phyloP scores from a whole-genome alignment of 2,113 vertebrate species.

The Pteruthius melanotis region DNA sequence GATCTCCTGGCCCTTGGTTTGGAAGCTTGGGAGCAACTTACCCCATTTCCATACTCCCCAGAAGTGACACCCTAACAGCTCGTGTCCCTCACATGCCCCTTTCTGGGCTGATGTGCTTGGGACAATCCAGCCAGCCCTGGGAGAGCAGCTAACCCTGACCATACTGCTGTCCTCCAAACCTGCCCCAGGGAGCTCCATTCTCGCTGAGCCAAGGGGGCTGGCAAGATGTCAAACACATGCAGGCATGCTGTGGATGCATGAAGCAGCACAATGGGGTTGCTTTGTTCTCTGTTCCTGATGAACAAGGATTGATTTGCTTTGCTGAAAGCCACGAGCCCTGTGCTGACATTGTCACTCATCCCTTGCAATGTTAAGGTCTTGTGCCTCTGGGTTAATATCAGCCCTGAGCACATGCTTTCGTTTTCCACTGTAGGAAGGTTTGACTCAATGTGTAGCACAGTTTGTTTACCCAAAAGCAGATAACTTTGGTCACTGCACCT shows the following conservation, averaged over 20 bases:
- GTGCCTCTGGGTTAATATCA: background rate
- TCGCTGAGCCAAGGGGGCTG: background rate
- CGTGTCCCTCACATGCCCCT: fast-evolving
- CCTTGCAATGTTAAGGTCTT: background rate
- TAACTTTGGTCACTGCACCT: background rate
- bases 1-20: background rate
- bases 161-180: background rate
- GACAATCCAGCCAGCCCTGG: background rate
- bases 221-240: background rate
- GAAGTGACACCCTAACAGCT: background rate
- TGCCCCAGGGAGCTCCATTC: fast-evolving
- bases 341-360: background rate
- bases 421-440: background rate
- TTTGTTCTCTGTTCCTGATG: background rate
- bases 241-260: background rate
- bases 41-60: background rate
- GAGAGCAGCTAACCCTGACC: background rate
- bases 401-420: background rate
- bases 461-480: background rate
- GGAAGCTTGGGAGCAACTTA: background rate
- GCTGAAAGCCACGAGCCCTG: background rate
- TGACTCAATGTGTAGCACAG: background rate
- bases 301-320: constrained; percentile 8
- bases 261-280: background rate
- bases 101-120: background rate